These are phyloP conservation scores for Phalangium opilio DNA, from an alignment of 2,888 invertebrate species.

Conservation along the genomic window DNA sequence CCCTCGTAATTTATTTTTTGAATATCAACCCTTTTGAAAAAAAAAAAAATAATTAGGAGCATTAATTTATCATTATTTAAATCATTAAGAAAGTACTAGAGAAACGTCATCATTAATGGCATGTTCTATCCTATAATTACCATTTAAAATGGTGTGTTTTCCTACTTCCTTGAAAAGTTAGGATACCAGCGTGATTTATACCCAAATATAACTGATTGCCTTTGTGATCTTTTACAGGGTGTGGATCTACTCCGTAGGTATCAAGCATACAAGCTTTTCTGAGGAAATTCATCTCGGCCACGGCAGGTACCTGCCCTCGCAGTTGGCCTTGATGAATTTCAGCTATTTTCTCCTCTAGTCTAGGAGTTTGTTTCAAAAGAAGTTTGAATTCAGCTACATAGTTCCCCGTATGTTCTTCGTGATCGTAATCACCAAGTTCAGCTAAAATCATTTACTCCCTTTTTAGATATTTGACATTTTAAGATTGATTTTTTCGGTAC, in stretches of 20 bases:
- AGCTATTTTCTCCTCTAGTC: constrained; percentile 81
- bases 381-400: constrained; percentile 84
- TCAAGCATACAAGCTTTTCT: constrained; percentile 79
- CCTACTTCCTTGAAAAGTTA: constrained; percentile 83
- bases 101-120: no score
- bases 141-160: constrained; percentile 91
- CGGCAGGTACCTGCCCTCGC: constrained; percentile 63
- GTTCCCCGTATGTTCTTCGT: constrained; percentile 67
- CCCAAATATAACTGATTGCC: constrained; percentile 83
- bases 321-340: constrained; percentile 77
- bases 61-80: not conserved
- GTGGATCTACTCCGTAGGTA: constrained; percentile 41
- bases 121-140: no score
- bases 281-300: constrained; percentile 76
- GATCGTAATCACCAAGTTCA: constrained; percentile 86
- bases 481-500: no score
- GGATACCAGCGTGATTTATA: constrained; percentile 85
- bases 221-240: constrained; percentile 83
- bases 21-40: constrained; percentile 30
- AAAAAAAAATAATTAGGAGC: not conserved
- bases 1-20: constrained; percentile 94
- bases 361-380: constrained; percentile 76
- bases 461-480: no score
- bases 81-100: not conserved
- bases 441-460: no score